Evolutionary conservation across 2,888 invertebrate genomes (phyloP).

Genomic region (Drosophila prostipennis): DNA sequence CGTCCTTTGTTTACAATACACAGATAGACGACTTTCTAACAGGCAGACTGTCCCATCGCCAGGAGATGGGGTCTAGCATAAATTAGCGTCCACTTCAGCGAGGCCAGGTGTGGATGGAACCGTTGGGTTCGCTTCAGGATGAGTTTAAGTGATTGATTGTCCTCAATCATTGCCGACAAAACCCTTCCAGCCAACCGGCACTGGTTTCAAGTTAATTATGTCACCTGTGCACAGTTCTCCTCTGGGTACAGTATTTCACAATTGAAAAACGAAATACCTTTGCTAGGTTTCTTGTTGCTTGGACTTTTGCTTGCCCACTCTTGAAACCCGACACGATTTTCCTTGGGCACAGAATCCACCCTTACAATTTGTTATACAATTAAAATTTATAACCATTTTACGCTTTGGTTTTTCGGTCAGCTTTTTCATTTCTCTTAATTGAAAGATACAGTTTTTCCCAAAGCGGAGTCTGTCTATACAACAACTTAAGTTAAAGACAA

Average conservation of each 20-base stretch:
- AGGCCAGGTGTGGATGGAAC: slow-evolving; percentile 1
- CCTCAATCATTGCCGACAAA: slow-evolving; percentile 4
- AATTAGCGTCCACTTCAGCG: slow-evolving; percentile 8
- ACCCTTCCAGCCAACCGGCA: not conserved
- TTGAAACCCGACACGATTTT: not conserved
- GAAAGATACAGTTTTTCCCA: not conserved
- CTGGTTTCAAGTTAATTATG: slow-evolving; percentile 20
- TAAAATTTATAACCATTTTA: not conserved
- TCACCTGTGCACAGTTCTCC: not conserved
- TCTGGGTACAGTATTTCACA: slow-evolving; percentile 3
- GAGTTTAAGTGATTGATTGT: slow-evolving; percentile 6
- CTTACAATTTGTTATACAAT: not conserved
- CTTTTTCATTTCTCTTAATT: not conserved
- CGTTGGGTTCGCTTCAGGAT: not conserved
- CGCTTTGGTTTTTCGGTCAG: not conserved
- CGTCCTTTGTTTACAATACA: slow-evolving; percentile 45
- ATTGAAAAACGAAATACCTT: not conserved
- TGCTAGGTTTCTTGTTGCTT: not conserved
- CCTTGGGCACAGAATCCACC: not conserved
- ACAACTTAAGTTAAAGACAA: too few relatives aligned
- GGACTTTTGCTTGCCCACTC: not conserved
- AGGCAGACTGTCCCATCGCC: not conserved
- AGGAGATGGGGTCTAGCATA: slow-evolving; percentile 7
- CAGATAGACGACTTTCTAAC: slow-evolving; percentile 5
- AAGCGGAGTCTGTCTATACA: too few relatives aligned